Percentiles rank a stretch among this genome's conserved stretches.
These are phyloP conservation scores for Drosophila pectinifera DNA, from an alignment of 1,140 invertebrate species.

Conservation along the genomic window DNA sequence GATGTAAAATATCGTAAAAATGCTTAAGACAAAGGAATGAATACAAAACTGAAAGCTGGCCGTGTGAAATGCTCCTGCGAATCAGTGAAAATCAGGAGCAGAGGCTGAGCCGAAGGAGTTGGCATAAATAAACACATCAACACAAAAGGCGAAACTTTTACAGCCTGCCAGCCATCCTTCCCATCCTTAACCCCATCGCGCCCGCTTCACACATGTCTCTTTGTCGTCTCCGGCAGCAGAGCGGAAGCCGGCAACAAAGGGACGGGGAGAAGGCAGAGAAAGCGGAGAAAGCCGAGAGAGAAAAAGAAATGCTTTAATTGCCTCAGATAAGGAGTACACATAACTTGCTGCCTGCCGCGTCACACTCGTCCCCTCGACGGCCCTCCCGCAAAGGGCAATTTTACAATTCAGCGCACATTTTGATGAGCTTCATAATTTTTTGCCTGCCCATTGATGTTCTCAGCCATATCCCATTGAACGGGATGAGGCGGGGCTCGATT, in stretches of 20 bases:
- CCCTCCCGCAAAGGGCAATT: conserved; percentile 60
- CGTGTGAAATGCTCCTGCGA: conserved; percentile 39
- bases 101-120: conserved; percentile 33
- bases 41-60: background rate
- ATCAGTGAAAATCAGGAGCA: conserved; percentile 62
- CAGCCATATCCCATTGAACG: conserved; percentile 56
- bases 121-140: conserved; percentile 80
- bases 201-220: conserved; percentile 46
- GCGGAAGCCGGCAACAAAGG: conserved; percentile 60
- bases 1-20: conserved; percentile 21
- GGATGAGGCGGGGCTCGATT: background rate
- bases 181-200: background rate
- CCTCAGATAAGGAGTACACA: conserved; percentile 79
- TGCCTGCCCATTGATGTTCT: conserved; percentile 78
- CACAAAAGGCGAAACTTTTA: conserved; percentile 75
- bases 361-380: conserved; percentile 2
- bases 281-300: background rate
- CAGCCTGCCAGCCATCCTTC: conserved; percentile 26
- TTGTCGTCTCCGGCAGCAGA: conserved; percentile 32
- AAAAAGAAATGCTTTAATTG: conserved; percentile 75
- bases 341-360: conserved; percentile 54
- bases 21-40: conserved; percentile 4
- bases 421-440: conserved; percentile 81
- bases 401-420: conserved; percentile 82
- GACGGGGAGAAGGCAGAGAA: conserved; percentile 9